phyloP scores from a whole-genome alignment of 2,888 invertebrate species.

The Unio pictorum region DNA sequence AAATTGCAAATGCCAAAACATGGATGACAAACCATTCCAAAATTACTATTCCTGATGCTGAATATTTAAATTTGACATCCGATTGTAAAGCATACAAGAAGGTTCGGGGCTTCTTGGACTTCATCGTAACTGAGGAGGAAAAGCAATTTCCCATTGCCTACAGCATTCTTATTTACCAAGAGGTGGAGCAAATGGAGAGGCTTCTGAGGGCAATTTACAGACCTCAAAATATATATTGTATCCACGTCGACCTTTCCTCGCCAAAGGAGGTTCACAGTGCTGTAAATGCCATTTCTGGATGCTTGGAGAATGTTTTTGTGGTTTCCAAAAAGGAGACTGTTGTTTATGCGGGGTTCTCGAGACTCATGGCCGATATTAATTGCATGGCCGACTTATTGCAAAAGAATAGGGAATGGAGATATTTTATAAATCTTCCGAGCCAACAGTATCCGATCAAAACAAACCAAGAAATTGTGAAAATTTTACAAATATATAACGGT shows the following conservation, averaged over 20 bases:
- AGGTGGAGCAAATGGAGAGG: conserved; percentile 58
- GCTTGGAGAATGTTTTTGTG: conserved; percentile 68
- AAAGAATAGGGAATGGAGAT: conserved; percentile 57
- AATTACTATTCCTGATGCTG: conserved; percentile 39
- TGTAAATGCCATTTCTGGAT: conserved; percentile 47
- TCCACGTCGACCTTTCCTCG: conserved; percentile 66
- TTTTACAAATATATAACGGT: conserved; percentile 68
- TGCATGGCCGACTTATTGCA: conserved; percentile 66
- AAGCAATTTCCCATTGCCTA: conserved; percentile 62
- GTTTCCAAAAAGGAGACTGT: conserved; percentile 62
- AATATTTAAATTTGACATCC: conserved; percentile 41
- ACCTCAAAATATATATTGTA: conserved; percentile 66
- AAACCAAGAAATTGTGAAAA: conserved; percentile 67
- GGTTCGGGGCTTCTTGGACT: conserved; percentile 31
- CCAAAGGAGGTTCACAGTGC: conserved; percentile 36
- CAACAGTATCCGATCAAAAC: conserved; percentile 69
- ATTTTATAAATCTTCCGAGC: conserved; percentile 69
- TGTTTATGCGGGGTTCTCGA: conserved; percentile 64
- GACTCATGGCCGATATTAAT: conserved; percentile 67
- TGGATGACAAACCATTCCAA: conserved; percentile 16
- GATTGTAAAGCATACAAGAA: conserved; percentile 48
- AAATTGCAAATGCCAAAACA: conserved; percentile 39
- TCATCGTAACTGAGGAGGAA: conserved; percentile 37
- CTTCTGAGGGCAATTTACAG: conserved; percentile 63
- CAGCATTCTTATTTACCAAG: conserved; percentile 61